phyloP scores from a whole-genome alignment of 2,797 vertebrate genomes.

The Uromys caudimaculatus region DNA sequence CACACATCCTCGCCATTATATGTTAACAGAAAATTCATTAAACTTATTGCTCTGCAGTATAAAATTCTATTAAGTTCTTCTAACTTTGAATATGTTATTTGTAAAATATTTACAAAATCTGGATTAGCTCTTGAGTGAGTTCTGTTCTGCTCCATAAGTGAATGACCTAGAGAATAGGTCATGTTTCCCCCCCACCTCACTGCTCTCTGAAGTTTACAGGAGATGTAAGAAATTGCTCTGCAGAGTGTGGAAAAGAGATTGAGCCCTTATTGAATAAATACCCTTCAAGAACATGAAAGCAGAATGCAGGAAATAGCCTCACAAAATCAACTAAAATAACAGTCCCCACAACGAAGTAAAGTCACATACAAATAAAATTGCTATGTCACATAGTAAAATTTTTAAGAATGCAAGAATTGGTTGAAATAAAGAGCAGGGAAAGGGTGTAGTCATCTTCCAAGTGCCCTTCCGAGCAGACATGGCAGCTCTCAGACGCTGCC shows the following conservation, averaged over 20 bases:
- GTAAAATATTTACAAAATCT: slow-evolving; percentile 51
- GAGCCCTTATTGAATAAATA: slow-evolving; percentile 76
- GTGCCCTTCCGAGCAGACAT: not conserved
- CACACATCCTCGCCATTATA: not conserved
- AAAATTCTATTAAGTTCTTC: slow-evolving; percentile 20
- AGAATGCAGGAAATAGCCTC: slow-evolving; percentile 78
- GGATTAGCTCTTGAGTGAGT: slow-evolving; percentile 36
- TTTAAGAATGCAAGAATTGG: not conserved
- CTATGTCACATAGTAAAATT: not conserved
- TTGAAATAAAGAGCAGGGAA: not conserved
- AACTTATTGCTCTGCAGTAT: not conserved
- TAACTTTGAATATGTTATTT: slow-evolving; percentile 28
- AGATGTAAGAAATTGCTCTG: slow-evolving; percentile 87
- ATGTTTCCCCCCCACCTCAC: slow-evolving; percentile 64
- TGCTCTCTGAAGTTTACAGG: slow-evolving; percentile 79
- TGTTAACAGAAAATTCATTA: slow-evolving; percentile 16
- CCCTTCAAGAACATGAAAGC: slow-evolving; percentile 69
- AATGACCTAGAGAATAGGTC: slow-evolving; percentile 67
- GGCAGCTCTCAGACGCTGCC: not conserved
- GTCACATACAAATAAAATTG: slow-evolving; percentile 1
- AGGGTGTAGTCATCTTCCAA: not conserved
- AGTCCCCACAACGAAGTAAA: slow-evolving; percentile 7
- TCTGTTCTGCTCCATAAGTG: not conserved
- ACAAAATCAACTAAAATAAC: slow-evolving; percentile 60
- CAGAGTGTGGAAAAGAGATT: slow-evolving; percentile 85